Evolutionary conservation across 2,797 vertebrate genomes (phyloP), one percentile per base, ranked within the genome.

Genomic region (Loriculus beryllinus): DNA sequence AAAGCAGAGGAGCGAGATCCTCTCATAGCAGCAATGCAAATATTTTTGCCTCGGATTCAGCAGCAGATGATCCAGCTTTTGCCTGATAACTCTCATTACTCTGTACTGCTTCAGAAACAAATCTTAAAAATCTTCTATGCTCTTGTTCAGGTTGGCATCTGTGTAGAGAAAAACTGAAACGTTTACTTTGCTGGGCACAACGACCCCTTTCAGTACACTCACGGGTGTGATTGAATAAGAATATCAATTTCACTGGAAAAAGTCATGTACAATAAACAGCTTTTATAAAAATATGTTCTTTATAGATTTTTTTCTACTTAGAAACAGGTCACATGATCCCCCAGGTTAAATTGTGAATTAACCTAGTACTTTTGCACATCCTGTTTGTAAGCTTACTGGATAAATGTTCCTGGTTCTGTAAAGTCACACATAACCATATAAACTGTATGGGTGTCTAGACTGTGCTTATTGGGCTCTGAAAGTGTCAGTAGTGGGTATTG

Each of bases 91-190:
- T 99, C 98, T 11, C 98, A 99, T 94, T 99, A 99, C 95, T 99
- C 99, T 29, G 99, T 99, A 45, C 98, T 99, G 75, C 98, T 99
- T 85, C 99, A 99, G 98, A 99, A 99, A 77, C 99, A 99, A 97
- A 99, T 99, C 94, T 98, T 99, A 76, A 99, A 99, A 97, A 99
- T 99, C 97, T 99, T 99, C 97, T 99, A 99, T 51, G 99, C 99
- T n/a, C 98, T 99, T 8, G 98, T 99, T 78, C 99, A 99, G 99
- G 99, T 99, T 93, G 56, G 98, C 86, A 84, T 94, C 75, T 79
- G 5, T 82, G 35, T 86, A 54, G 23, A 54, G 69, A 39, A 91
- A 56, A 48, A n/a, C 4, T 3, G 40, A 16, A 82, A 71, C 47
- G 79, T 92, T 15, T 54, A 31, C 21, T 49, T 82, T 86, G 20